Conservation (phyloP, 2,888 invertebrate genomes). For the Hirudinaria manillensis region DNA sequence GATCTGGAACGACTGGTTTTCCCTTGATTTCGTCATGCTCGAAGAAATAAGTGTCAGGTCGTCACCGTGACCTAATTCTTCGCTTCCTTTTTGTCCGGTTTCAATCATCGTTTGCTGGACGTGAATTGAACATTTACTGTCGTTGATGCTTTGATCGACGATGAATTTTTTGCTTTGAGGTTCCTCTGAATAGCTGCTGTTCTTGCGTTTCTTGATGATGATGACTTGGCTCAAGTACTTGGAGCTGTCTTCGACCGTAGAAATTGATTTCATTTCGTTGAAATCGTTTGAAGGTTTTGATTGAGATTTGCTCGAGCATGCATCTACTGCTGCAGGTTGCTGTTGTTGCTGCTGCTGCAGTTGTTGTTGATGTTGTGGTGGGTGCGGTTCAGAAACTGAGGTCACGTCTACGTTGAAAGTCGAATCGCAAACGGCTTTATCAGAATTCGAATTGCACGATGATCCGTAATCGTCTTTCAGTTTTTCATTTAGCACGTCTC, state of each 20-base stretch:
- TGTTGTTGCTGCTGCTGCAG: background rate
- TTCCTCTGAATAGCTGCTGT: background rate
- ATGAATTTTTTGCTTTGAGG: background rate
- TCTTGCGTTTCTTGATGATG: background rate
- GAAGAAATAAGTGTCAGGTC: too few relatives aligned
- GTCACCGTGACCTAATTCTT: too few relatives aligned
- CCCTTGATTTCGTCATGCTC: too few relatives aligned
- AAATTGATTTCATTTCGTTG: too few relatives aligned
- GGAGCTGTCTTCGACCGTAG: background rate
- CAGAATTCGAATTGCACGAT: background rate
- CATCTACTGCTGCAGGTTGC: too few relatives aligned
- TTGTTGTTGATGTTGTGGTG: background rate
- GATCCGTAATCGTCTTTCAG: background rate
- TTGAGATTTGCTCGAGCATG: too few relatives aligned
- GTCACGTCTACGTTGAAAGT: background rate
- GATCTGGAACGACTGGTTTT: too few relatives aligned
- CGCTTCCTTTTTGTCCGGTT: too few relatives aligned
- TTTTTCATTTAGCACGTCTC: conserved; percentile 6
- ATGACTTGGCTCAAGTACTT: conserved; percentile 13
- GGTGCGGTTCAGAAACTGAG: background rate
- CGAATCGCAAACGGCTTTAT: background rate
- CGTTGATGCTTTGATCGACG: background rate
- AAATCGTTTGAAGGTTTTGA: too few relatives aligned
- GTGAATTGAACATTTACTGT: background rate
- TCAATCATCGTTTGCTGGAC: too few relatives aligned